Evolutionary conservation across 2,797 vertebrate genomes (phyloP), one percentile per base, ranked within the genome.

Genomic region (Urocyon cinereoargenteus): DNA sequence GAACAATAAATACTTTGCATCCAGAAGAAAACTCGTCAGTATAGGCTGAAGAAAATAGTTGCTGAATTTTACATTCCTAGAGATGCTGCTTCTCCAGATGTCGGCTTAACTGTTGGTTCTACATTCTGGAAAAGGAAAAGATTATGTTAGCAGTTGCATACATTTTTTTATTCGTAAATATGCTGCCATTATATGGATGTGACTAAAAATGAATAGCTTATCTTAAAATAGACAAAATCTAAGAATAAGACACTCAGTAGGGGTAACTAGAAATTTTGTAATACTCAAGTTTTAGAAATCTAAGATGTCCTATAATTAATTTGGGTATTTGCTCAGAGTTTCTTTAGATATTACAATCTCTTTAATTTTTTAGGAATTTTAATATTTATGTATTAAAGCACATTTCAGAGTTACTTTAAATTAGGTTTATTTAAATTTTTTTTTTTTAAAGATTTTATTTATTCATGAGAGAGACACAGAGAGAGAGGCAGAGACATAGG

Each of bases 271-370:
- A 73, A 66, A 15, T 24, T 61, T 73, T 53, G 24, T 77, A 81
- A 61, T 51, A 61, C 59, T 78, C 62, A 61, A 31, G 36, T 88
- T 94, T 92, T 73, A 19, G 53, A 97, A 81, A 31, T 79, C 82
- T 53, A 21, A 73, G 16, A 24, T 83, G 21, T 10, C 26, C 22
- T 68, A 3, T 93, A 82, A n/a, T 75, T 87, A 64, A 59, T 68
- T 73, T 62, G 36, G 36, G 7, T 82, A 2, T 81, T 77, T 70
- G 66, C 36, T 40, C 21, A 40, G 24, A 81, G 8, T 79, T 87
- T 77, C 90, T 22, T 15, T 92, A 57, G 82, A 21, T 40, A 34
- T 36, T 77, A 34, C 16, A 73, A 19, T 21, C 51, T 77, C 21
- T 75, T 5, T 21, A 62, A 36, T 21, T 49, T 90, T 62, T 62